These are phyloP conservation scores for Eupithecia inturbata DNA, from an alignment of 2,888 invertebrate genomes.

Conservation along the genomic window DNA sequence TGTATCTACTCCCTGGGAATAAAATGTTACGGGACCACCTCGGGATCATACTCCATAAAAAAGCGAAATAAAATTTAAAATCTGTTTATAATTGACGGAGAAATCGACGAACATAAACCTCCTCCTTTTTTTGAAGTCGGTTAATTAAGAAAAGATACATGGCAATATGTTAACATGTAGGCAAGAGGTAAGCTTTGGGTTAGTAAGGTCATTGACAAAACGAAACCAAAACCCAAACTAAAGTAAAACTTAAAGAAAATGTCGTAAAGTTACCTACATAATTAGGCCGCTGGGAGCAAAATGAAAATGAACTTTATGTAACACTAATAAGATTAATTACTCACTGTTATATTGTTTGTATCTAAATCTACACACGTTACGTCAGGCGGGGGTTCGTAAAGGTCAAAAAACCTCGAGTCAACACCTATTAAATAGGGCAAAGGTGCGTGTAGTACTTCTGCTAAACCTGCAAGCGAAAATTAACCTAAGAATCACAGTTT, in stretches of 20 bases:
- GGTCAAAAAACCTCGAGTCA: slow-evolving; percentile 98
- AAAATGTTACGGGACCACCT: too few relatives aligned
- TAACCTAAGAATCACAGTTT: slow-evolving; percentile 4
- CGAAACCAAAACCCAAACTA: too few relatives aligned
- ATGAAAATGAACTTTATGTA: not conserved
- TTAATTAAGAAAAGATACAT: too few relatives aligned
- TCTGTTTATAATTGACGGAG: too few relatives aligned
- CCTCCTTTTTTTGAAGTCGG: too few relatives aligned
- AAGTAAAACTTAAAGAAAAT: not conserved
- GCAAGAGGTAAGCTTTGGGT: too few relatives aligned
- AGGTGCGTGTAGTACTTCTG: slow-evolving; percentile 98
- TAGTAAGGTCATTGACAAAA: too few relatives aligned
- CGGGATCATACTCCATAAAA: too few relatives aligned
- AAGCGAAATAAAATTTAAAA: too few relatives aligned
- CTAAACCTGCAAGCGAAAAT: slow-evolving; percentile 85
- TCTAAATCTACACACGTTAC: slow-evolving; percentile 99
- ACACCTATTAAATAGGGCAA: slow-evolving; percentile 98
- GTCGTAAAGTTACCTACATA: not conserved
- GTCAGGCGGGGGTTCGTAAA: slow-evolving; percentile 97
- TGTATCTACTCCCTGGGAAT: too few relatives aligned
- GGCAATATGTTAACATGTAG: too few relatives aligned
- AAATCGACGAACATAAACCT: too few relatives aligned
- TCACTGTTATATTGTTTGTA: slow-evolving; percentile 96
- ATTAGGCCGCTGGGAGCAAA: not conserved
- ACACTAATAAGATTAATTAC: slow-evolving; percentile 50